Percentiles rank a stretch among this genome's conserved stretches.
These are phyloP conservation scores for Anodontia alba DNA, from an alignment of 2,888 invertebrate genomes.

Conservation along the genomic window DNA sequence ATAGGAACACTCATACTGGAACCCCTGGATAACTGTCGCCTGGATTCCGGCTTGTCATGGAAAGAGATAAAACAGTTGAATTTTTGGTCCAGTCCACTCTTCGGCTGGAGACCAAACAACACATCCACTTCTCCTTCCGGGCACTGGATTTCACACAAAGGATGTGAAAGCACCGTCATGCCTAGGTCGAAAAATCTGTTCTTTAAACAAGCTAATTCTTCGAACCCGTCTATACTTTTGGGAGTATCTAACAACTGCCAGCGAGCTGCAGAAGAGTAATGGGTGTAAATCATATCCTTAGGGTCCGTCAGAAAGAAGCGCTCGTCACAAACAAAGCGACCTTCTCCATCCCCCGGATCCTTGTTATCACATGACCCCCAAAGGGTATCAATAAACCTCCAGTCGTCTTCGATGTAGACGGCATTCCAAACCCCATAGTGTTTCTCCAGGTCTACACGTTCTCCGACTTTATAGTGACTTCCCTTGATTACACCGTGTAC, in stretches of 20 bases:
- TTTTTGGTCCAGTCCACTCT: slow-evolving; percentile 59
- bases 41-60: slow-evolving; percentile 63
- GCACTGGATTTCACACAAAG: slow-evolving; percentile 70
- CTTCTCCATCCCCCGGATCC: slow-evolving; percentile 59
- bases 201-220: slow-evolving; percentile 74
- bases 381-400: slow-evolving; percentile 61
- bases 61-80: slow-evolving; percentile 75
- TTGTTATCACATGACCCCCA: slow-evolving; percentile 73
- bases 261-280: slow-evolving; percentile 72
- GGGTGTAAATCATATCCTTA: slow-evolving; percentile 74
- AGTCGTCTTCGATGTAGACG: slow-evolving; percentile 54
- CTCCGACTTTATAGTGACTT: slow-evolving; percentile 76
- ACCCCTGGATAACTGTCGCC: slow-evolving; percentile 58
- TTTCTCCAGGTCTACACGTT: slow-evolving; percentile 63
- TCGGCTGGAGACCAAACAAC: slow-evolving; percentile 69
- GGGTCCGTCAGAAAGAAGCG: slow-evolving; percentile 81
- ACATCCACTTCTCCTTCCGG: slow-evolving; percentile 75
- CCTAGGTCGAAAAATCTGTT: slow-evolving; percentile 79
- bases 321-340: slow-evolving; percentile 75
- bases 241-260: slow-evolving; percentile 79
- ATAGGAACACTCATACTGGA: slow-evolving; percentile 61
- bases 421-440: slow-evolving; percentile 70
- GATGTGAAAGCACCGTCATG: slow-evolving; percentile 72
- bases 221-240: slow-evolving; percentile 70
- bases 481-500: slow-evolving; percentile 79